A percentile compares a stretch with the other conserved stretches of the same genome.
phyloP scores from a whole-genome alignment of 2,113 vertebrate species.

The Pica pica region DNA sequence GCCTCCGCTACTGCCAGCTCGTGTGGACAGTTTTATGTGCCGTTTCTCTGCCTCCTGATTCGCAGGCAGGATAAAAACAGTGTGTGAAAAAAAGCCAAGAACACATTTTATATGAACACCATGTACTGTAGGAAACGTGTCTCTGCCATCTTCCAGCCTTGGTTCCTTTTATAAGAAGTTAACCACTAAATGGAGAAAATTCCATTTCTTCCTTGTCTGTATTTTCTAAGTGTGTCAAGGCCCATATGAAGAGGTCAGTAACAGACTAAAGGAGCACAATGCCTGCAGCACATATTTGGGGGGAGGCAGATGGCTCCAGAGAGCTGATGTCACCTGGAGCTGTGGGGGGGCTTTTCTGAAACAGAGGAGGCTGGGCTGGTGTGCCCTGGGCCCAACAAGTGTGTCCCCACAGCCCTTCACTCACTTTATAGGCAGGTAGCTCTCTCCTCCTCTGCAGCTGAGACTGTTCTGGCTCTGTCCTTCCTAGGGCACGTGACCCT shows the following conservation, averaged over 20 bases:
- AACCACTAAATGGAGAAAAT: neutral
- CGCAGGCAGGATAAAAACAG: neutral
- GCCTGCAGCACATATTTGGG: neutral
- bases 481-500: fast-evolving
- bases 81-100: constrained; percentile 11
- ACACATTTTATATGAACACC: constrained; percentile 52
- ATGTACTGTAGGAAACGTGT: neutral
- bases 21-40: constrained; percentile 48
- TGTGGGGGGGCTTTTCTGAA: neutral
- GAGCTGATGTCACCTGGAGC: neutral
- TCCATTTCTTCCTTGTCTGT: neutral
- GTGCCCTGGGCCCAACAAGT: neutral
- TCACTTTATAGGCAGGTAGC: neutral
- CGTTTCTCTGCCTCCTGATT: neutral
- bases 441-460: neutral
- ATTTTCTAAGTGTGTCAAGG: constrained; percentile 29
- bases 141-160: constrained; percentile 38
- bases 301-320: neutral
- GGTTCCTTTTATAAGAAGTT: neutral
- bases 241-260: neutral
- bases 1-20: neutral
- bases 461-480: neutral
- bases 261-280: neutral
- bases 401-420: fast-evolving
- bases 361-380: fast-evolving